phyloP scores from a whole-genome alignment of 2,113 vertebrate genomes.

The Bambusicola thoracicus region DNA sequence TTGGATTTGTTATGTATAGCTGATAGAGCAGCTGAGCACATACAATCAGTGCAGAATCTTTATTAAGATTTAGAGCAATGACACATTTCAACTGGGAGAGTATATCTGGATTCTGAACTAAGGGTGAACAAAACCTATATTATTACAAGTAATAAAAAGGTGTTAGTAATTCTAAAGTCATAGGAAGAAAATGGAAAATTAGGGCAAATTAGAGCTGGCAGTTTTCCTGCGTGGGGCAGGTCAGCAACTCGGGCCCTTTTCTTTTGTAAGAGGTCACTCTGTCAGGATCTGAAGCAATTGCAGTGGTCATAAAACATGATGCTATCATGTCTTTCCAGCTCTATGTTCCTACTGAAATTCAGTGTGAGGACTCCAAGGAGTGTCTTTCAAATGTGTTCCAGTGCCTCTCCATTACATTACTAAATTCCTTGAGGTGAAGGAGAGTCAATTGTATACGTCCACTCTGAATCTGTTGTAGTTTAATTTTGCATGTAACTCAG shows the following conservation, averaged over 20 bases:
- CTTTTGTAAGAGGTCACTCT: not conserved
- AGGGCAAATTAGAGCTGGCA: not conserved
- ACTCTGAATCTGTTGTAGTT: not conserved
- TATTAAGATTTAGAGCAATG: conserved; percentile 1
- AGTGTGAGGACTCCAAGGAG: not conserved
- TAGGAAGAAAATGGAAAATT: not conserved
- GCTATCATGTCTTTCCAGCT: not conserved
- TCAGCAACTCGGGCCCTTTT: not conserved
- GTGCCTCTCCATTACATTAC: not conserved
- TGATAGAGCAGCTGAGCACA: not conserved
- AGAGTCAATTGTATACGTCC: not conserved
- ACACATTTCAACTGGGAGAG: not conserved
- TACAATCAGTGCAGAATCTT: not conserved
- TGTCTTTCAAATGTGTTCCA: not conserved
- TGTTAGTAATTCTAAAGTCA: not conserved
- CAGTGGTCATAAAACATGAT: not conserved
- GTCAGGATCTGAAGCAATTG: not conserved
- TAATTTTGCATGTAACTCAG: not conserved
- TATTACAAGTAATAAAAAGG: not conserved
- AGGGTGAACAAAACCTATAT: not conserved
- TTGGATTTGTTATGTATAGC: not conserved
- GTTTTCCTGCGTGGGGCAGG: not conserved
- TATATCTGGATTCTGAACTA: not conserved
- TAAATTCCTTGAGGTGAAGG: not conserved
- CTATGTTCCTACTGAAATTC: not conserved